These are phyloP conservation scores for Hyles vespertilio DNA, from an alignment of 1,140 invertebrate genomes.

Conservation along the genomic window DNA sequence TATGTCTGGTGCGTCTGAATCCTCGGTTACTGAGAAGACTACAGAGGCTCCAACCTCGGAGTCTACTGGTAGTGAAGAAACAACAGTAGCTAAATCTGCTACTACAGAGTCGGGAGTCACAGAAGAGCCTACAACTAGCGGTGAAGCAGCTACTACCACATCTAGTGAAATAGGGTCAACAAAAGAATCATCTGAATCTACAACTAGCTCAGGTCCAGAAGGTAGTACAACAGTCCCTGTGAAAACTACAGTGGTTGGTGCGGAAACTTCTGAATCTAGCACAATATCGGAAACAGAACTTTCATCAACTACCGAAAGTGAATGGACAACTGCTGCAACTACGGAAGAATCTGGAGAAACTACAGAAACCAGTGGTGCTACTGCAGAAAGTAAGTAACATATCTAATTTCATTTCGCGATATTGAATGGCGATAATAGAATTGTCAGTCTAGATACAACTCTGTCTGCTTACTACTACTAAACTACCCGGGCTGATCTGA, in stretches of 20 bases:
- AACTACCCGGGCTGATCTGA: too few relatives aligned
- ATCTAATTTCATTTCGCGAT: too few relatives aligned
- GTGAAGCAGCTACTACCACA: too few relatives aligned
- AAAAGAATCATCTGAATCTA: not conserved
- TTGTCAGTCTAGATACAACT: too few relatives aligned
- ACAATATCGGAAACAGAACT: constrained; percentile 3
- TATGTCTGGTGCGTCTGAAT: too few relatives aligned
- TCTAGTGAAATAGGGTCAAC: not conserved
- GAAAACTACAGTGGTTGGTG: constrained; percentile 12
- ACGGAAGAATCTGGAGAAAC: constrained; percentile 5
- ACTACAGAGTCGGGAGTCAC: constrained; percentile 8
- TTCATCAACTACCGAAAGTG: constrained; percentile 4
- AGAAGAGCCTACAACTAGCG: not conserved
- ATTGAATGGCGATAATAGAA: too few relatives aligned
- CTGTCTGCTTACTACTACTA: too few relatives aligned
- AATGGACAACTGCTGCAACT: not conserved
- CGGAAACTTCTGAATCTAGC: constrained; percentile 9
- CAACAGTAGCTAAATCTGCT: constrained; percentile 19
- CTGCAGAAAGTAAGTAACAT: too few relatives aligned
- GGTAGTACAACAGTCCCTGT: not conserved
- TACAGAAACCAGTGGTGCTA: not conserved
- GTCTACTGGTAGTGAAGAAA: constrained; percentile 15
- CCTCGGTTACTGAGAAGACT: not conserved
- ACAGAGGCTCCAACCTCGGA: constrained; percentile 9
- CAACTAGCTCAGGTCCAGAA: not conserved